Conservation (phyloP, 2,113 vertebrate genomes). For the Seriola aureovittata region DNA sequence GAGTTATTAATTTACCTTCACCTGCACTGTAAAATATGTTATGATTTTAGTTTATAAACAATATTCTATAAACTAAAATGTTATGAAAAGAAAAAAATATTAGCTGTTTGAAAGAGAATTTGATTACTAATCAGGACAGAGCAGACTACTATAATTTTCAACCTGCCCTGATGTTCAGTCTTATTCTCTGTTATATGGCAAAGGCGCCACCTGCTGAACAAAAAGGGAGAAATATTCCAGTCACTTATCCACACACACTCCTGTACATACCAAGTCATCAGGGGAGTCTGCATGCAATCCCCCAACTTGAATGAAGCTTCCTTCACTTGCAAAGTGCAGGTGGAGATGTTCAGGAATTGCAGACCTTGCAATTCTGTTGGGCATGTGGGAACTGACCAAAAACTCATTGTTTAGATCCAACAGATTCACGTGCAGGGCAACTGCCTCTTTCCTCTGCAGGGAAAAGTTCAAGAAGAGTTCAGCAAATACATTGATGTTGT, state of each 20-base stretch:
- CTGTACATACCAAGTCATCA: slow-evolving; percentile 89
- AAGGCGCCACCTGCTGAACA: slow-evolving; percentile 69
- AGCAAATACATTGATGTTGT: not conserved
- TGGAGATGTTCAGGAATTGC: slow-evolving; percentile 89
- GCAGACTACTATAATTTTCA: not conserved
- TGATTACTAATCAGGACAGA: not conserved
- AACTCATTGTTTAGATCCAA: slow-evolving; percentile 93
- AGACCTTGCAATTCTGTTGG: slow-evolving; percentile 90
- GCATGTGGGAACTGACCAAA: slow-evolving; percentile 89
- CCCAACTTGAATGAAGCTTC: slow-evolving; percentile 87
- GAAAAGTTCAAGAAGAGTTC: slow-evolving; percentile 1
- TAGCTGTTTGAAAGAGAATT: not conserved
- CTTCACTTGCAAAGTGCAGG: slow-evolving; percentile 87
- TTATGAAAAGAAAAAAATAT: not conserved
- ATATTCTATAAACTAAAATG: not conserved
- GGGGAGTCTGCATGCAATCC: slow-evolving; percentile 92
- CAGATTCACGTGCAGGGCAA: slow-evolving; percentile 91
- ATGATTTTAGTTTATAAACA: not conserved
- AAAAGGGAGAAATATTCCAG: not conserved
- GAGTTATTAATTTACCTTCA: not conserved
- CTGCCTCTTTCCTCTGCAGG: slow-evolving; percentile 90
- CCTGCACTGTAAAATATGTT: not conserved
- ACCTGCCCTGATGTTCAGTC: not conserved
- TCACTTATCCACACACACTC: not conserved
- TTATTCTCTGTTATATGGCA: not conserved